Conservation (phyloP, 2,113 vertebrate genomes). For the Limnothrissa miodon region DNA sequence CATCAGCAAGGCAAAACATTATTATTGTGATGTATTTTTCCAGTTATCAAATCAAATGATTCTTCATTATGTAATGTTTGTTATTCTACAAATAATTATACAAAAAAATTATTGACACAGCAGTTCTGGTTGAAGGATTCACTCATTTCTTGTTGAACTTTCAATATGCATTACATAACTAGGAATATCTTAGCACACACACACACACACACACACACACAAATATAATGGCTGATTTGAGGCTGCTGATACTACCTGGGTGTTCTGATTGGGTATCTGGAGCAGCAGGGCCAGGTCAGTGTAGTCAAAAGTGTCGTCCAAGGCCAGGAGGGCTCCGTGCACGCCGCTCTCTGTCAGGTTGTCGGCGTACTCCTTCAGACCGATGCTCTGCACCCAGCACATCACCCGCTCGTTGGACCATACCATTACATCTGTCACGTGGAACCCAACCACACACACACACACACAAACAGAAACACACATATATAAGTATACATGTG, state of each 20-base stretch:
- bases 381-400: slow-evolving; percentile 87
- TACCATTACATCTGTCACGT: slow-evolving; percentile 85
- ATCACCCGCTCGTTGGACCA: slow-evolving; percentile 93
- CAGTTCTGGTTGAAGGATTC: no score
- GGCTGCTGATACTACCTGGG: slow-evolving; percentile 69
- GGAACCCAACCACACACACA: not conserved
- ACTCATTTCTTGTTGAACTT: not conserved
- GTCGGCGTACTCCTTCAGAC: slow-evolving; percentile 88
- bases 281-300: slow-evolving; percentile 86
- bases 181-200: no score
- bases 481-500: not conserved
- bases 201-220: no score
- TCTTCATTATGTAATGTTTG: no score
- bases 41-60: not conserved
- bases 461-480: not conserved
- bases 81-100: no score
- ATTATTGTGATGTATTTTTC: not conserved
- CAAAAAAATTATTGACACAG: no score
- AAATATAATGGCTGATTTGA: not conserved
- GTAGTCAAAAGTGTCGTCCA: slow-evolving; percentile 92
- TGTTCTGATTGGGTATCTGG: slow-evolving; percentile 90
- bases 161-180: not conserved
- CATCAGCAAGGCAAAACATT: not conserved
- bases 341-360: slow-evolving; percentile 89
- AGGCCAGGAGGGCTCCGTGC: slow-evolving; percentile 85